Base-by-base conservation (phyloP, 1,140 invertebrate species). In the Hermetia illucens region DNA sequence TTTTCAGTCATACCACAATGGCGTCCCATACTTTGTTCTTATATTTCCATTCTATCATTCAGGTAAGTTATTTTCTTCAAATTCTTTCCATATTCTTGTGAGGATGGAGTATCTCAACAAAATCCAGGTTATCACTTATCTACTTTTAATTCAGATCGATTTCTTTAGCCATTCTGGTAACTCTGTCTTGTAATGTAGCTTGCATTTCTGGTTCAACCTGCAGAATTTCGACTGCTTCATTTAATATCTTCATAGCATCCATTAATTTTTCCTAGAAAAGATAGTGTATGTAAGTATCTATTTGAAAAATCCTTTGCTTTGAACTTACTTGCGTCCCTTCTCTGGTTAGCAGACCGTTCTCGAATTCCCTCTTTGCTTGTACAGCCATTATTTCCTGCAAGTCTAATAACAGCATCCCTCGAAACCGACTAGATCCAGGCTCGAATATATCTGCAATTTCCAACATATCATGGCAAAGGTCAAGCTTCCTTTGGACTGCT, bases 381-480 rank as follows among this genome's bases (percentile, higher is more conserved):
- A 72, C 51, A 1, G 67, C 61, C 43, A 75, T 52, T 0, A 70
- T 66, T 19, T 71, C 66, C 48, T 80, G 74, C 13, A 77, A 49
- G 43, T 80, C 77, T 19, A 77, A 65, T 0, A 79, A 54, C 20
- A 82, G 56, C 13, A 69, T 63, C 0, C 74, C 76, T 8, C 76
- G 55, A 38, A 78, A 70, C 36, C 68, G 64, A 4, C 70, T 68
- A 52, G 64, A 66, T 0, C 77, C 77, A 32, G 75, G 73, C 27
- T 75, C 72, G 34, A 82, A 51, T 27, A 69, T 55, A 33, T 75
- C 65, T 6, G 74, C 65, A 22, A 80, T 44, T 33, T 71, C 63
- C 2, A 81, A 45, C 1, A 82, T 52, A 41, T 82, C 76, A 20
- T 73, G 59, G 37, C 77, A 79, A 0, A 82, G 58, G 9, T 71